Percentiles rank a stretch among this genome's conserved stretches.
Conservation (phyloP, 2,888 invertebrate genomes). For the Epinotia brunnichana region DNA sequence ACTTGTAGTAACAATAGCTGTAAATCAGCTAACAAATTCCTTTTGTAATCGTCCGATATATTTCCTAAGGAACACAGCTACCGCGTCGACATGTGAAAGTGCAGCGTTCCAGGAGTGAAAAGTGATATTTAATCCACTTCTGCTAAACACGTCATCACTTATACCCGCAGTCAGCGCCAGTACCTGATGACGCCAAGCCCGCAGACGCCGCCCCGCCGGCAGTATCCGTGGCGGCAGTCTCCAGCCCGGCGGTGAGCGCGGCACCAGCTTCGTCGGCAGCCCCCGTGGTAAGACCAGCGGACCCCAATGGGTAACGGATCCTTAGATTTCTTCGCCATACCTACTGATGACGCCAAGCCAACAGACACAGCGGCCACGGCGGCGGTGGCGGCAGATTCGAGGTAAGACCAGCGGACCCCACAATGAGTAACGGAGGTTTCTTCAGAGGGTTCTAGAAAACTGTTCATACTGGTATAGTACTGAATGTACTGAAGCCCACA, state of each 20-base stretch:
- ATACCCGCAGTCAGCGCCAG: slow-evolving; percentile 57
- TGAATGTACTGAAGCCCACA: too few relatives aligned
- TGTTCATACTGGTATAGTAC: too few relatives aligned
- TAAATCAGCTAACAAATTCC: too few relatives aligned
- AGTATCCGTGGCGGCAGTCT: not conserved
- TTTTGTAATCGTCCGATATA: too few relatives aligned
- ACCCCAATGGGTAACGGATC: slow-evolving; percentile 22
- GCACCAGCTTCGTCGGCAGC: not conserved
- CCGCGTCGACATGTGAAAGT: too few relatives aligned
- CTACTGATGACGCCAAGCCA: slow-evolving; percentile 49
- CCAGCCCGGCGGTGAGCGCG: not conserved
- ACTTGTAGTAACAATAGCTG: too few relatives aligned
- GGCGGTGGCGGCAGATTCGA: not conserved
- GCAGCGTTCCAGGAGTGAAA: too few relatives aligned
- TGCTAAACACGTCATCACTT: slow-evolving; percentile 47
- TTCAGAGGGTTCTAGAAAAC: too few relatives aligned
- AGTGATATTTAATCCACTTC: not conserved
- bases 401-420: slow-evolving; percentile 8
- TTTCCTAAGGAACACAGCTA: too few relatives aligned
- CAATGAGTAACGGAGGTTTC: slow-evolving; percentile 8
- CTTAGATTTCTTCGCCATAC: slow-evolving; percentile 1
- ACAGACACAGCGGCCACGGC: slow-evolving; percentile 41
- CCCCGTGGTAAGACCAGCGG: slow-evolving; percentile 22
- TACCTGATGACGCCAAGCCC: slow-evolving; percentile 60
- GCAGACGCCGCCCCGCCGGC: slow-evolving; percentile 40